Percentiles rank a stretch among this genome's conserved stretches.
Evolutionary conservation across 2,113 vertebrate species (phyloP).

Genomic region (Turnix velox): DNA sequence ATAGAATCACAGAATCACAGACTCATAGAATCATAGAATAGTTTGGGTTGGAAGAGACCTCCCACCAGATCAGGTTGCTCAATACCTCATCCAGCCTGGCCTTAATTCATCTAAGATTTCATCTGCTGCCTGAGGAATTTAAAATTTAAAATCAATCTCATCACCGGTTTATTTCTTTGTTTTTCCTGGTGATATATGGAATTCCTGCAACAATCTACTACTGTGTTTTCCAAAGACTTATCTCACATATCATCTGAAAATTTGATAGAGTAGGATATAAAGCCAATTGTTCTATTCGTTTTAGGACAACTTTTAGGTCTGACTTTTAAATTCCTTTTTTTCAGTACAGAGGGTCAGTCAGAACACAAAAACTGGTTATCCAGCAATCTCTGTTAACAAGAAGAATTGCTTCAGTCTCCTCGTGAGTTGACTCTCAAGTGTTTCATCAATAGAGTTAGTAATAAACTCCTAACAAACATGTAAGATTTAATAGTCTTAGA

Average conservation of each 20-base stretch:
- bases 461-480: background rate
- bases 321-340: background rate
- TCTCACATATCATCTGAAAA: background rate
- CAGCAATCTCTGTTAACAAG: background rate
- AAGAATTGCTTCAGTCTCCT: background rate
- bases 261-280: background rate
- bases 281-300: background rate
- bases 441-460: background rate
- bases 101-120: background rate
- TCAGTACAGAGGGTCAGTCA: background rate
- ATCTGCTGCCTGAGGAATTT: background rate
- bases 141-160: too few species aligned
- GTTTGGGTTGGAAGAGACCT: too few species aligned
- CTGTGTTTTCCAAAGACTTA: background rate
- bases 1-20: too few species aligned
- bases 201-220: background rate
- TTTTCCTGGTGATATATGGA: background rate
- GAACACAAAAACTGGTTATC: background rate
- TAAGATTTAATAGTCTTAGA: background rate
- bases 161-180: background rate
- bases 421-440: background rate
- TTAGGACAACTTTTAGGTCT: background rate
- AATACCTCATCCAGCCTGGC: too few species aligned
- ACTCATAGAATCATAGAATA: too few species aligned
- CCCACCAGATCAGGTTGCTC: too few species aligned